These are phyloP conservation scores for Glyphotaelius pellucidus DNA, from an alignment of 2,888 invertebrate species.

Conservation along the genomic window DNA sequence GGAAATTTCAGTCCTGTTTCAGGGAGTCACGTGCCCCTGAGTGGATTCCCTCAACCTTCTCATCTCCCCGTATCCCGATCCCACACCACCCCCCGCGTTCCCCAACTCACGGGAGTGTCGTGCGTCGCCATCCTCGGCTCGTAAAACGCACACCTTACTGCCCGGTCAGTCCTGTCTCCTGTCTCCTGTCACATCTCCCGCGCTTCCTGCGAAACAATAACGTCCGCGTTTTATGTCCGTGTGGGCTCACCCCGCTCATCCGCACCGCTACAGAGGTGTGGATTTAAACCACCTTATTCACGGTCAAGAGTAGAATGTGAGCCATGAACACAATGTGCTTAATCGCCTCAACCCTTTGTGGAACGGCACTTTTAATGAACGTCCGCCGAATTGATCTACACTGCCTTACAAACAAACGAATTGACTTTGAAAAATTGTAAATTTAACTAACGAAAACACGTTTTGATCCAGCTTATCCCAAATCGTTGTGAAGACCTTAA, in stretches of 20 bases:
- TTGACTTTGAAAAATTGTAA: background rate
- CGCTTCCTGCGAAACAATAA: constrained; percentile 48
- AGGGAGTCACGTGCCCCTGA: constrained; percentile 29
- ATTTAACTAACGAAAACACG: background rate
- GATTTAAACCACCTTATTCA: background rate
- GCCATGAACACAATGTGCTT: background rate
- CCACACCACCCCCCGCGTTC: background rate
- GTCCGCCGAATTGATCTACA: background rate
- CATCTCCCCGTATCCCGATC: background rate
- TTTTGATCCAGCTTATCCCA: background rate
- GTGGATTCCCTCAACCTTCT: background rate
- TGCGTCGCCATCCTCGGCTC: constrained; percentile 25
- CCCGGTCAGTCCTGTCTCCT: constrained; percentile 30
- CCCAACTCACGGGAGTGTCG: background rate
- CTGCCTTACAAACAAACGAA: background rate
- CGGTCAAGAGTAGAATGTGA: background rate
- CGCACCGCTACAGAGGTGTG: background rate
- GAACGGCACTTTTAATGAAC: background rate
- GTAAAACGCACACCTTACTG: constrained; percentile 49
- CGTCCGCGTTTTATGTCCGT: constrained; percentile 37
- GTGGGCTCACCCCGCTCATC: constrained; percentile 13
- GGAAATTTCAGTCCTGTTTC: constrained; percentile 2
- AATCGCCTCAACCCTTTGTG: background rate
- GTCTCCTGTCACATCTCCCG: constrained; percentile 40
- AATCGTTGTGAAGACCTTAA: background rate